These are phyloP conservation scores for Stenoptilia bipunctidactyla DNA, from an alignment of 2,888 invertebrate genomes.

Conservation along the genomic window DNA sequence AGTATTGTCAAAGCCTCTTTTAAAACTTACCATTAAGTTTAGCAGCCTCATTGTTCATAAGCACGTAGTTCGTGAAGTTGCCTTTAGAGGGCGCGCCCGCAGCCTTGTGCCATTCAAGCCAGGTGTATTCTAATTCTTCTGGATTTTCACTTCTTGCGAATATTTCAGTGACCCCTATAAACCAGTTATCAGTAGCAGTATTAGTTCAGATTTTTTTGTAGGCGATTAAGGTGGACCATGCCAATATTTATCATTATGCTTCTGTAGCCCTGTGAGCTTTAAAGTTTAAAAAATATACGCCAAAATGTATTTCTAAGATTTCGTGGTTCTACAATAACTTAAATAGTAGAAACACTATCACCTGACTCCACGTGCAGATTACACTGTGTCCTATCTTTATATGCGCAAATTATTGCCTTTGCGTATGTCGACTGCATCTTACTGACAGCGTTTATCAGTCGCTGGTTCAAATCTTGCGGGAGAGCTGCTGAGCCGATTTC, in stretches of 20 bases:
- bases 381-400: constrained; percentile 73
- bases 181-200: too few relatives aligned
- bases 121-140: constrained; percentile 82
- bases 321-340: too few relatives aligned
- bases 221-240: too few relatives aligned
- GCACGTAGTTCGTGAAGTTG: constrained; percentile 76
- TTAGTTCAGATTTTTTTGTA: too few relatives aligned
- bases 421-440: constrained; percentile 85
- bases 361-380: constrained; percentile 82
- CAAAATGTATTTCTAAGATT: too few relatives aligned
- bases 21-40: constrained; percentile 76
- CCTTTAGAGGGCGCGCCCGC: constrained; percentile 76
- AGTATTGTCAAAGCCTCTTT: too few relatives aligned
- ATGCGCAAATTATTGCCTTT: constrained; percentile 82
- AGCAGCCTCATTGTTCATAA: constrained; percentile 78
- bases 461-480: constrained; percentile 75
- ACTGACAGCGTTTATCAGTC: constrained; percentile 72
- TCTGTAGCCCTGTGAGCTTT: too few relatives aligned
- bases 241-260: too few relatives aligned
- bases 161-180: constrained; percentile 76
- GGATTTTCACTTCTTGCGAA: constrained; percentile 78
- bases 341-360: constrained; percentile 21
- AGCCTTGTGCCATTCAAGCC: constrained; percentile 85
- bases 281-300: too few relatives aligned
- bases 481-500: constrained; percentile 80